phyloP scores from a whole-genome alignment of 2,888 invertebrate genomes.

The Busseola fusca region DNA sequence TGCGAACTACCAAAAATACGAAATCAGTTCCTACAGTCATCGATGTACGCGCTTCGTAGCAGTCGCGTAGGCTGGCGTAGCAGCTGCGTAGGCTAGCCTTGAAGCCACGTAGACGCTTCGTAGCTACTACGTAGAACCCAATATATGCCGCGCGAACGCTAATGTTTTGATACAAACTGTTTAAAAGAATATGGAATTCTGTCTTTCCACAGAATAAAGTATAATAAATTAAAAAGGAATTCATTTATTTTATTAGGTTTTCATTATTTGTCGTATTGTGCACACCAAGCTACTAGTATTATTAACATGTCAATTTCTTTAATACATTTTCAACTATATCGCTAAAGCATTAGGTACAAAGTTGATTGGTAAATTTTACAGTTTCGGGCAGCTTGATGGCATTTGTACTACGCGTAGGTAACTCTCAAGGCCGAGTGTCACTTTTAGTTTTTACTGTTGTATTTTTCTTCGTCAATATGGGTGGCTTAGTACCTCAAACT shows the following conservation, averaged over 20 bases:
- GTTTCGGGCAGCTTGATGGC: too few relatives aligned
- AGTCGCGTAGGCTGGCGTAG: slow-evolving; percentile 3
- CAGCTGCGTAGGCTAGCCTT: background rate
- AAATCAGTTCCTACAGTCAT: too few relatives aligned
- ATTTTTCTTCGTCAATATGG: background rate
- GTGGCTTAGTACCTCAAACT: too few relatives aligned
- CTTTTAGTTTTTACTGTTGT: background rate
- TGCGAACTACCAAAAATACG: background rate
- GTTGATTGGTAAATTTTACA: too few relatives aligned
- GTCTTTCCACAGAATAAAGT: background rate
- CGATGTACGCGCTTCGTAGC: background rate
- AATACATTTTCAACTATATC: too few relatives aligned
- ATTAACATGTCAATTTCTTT: too few relatives aligned
- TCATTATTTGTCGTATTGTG: background rate
- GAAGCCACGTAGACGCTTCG: too few relatives aligned
- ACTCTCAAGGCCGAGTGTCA: background rate
- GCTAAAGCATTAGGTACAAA: too few relatives aligned
- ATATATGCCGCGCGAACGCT: background rate
- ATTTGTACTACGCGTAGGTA: background rate
- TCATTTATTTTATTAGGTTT: background rate
- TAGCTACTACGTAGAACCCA: background rate
- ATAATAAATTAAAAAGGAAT: background rate
- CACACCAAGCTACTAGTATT: too few relatives aligned
- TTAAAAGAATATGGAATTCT: too few relatives aligned
- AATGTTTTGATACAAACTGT: background rate